A percentile compares a stretch with the other conserved stretches of the same genome.
Evolutionary conservation across 2,888 invertebrate species (phyloP).

Genomic region (Acronicta alni): DNA sequence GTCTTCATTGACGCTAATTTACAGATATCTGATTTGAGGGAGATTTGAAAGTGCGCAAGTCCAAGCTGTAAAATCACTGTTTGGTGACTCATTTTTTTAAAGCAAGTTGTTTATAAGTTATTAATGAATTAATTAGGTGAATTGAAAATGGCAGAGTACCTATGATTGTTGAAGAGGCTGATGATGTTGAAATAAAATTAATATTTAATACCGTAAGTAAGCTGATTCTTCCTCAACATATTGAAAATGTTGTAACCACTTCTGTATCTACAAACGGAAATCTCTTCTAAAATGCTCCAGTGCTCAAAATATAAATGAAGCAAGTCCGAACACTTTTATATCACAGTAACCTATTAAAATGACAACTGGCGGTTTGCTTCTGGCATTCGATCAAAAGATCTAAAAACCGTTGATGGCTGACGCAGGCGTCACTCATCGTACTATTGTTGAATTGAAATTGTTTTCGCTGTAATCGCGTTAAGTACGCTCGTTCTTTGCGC

Average conservation of each 20-base stretch:
- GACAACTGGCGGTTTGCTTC: slow-evolving; percentile 62
- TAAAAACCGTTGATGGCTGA: slow-evolving; percentile 71
- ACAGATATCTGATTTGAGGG: too few relatives aligned
- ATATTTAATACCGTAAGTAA: background rate
- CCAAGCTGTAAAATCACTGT: too few relatives aligned
- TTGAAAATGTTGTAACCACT: too few relatives aligned
- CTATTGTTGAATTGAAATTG: slow-evolving; percentile 57
- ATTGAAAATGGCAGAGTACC: too few relatives aligned
- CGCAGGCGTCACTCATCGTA: slow-evolving; percentile 63
- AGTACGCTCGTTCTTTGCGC: slow-evolving; percentile 5
- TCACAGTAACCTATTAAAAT: slow-evolving; percentile 66
- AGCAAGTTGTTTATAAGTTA: too few relatives aligned
- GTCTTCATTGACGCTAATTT: too few relatives aligned
- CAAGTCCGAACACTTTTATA: slow-evolving; percentile 43
- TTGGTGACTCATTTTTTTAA: too few relatives aligned
- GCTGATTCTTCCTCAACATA: too few relatives aligned
- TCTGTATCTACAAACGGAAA: background rate
- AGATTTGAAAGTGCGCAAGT: too few relatives aligned
- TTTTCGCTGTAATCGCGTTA: slow-evolving; percentile 48
- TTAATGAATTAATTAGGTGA: too few relatives aligned
- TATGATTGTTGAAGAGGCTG: too few relatives aligned
- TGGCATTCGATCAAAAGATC: slow-evolving; percentile 79
- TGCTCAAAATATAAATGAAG: slow-evolving; percentile 28
- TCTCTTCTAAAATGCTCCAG: background rate
- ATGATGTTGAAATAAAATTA: background rate